These are phyloP conservation scores for Cantharis flavilabris DNA, from an alignment of 2,888 invertebrate genomes.

Conservation along the genomic window DNA sequence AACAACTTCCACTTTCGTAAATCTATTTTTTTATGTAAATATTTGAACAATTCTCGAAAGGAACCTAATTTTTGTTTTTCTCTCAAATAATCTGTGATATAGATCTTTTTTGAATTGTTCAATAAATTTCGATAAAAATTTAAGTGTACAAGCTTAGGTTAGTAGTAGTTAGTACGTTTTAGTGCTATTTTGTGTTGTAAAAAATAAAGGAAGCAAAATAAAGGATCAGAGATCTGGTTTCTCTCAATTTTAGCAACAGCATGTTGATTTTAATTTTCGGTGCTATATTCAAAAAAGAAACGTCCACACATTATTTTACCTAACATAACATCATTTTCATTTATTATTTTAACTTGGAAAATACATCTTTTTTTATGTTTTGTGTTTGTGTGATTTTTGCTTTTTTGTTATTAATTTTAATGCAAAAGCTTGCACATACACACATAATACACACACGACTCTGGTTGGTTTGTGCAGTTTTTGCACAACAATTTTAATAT, in stretches of 20 bases:
- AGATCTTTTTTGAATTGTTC: slow-evolving; percentile 20
- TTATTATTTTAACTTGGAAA: slow-evolving; percentile 13
- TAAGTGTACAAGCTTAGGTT: slow-evolving; percentile 20
- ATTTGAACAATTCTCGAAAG: slow-evolving; percentile 23
- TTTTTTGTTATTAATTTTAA: slow-evolving; percentile 20
- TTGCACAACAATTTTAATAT: slow-evolving; percentile 11
- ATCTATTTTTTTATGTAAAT: slow-evolving; percentile 20
- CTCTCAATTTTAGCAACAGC: slow-evolving; percentile 23
- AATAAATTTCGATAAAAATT: slow-evolving; percentile 10
- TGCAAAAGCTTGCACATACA: slow-evolving; percentile 9
- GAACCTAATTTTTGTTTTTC: background rate
- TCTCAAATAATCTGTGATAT: background rate
- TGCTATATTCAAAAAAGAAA: background rate
- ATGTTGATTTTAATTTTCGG: slow-evolving; percentile 14
- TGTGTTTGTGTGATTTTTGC: slow-evolving; percentile 25
- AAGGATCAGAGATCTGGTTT: slow-evolving; percentile 23
- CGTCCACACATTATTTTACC: slow-evolving; percentile 17
- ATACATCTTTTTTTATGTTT: slow-evolving; percentile 16
- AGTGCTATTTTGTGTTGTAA: slow-evolving; percentile 28
- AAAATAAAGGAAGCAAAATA: slow-evolving; percentile 27
- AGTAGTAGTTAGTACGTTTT: slow-evolving; percentile 25
- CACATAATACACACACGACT: background rate
- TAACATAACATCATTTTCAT: slow-evolving; percentile 29
- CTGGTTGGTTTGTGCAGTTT: slow-evolving; percentile 13
- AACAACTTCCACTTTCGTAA: slow-evolving; percentile 29